Conservation (phyloP, 2,888 invertebrate genomes). For the Drosophila setosimentum region DNA sequence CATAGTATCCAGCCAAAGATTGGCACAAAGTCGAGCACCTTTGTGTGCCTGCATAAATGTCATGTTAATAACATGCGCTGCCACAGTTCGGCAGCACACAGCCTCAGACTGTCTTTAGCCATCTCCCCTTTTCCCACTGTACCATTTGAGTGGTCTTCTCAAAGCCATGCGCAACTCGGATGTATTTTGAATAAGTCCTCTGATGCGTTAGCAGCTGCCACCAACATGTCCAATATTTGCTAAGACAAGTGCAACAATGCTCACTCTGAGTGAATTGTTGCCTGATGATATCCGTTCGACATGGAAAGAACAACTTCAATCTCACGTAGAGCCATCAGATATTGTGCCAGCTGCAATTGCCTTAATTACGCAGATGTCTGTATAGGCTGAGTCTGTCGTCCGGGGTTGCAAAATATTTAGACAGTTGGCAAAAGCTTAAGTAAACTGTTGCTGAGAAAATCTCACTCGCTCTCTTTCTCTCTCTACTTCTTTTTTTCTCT, state of each 20-base stretch:
- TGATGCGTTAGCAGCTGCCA: neutral
- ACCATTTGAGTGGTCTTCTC: neutral
- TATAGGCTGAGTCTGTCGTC: neutral
- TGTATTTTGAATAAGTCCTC: conserved; percentile 19
- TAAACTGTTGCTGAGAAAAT: neutral
- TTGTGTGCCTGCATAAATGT: conserved; percentile 66
- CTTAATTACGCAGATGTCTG: conserved; percentile 52
- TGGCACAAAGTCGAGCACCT: conserved; percentile 40
- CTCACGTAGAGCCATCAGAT: conserved; percentile 10
- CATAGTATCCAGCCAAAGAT: conserved; percentile 31
- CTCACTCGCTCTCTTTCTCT: neutral
- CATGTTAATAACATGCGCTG: conserved; percentile 62
- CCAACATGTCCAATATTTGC: conserved; percentile 52
- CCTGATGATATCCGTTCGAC: conserved; percentile 19
- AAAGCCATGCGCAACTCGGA: conserved; percentile 10
- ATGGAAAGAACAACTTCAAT: conserved; percentile 49
- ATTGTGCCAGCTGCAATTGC: conserved; percentile 19
- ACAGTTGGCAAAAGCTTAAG: neutral
- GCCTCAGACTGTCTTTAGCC: neutral
- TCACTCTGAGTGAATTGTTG: conserved; percentile 4
- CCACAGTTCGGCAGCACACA: conserved; percentile 31
- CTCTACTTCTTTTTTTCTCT: no score
- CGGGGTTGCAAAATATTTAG: neutral
- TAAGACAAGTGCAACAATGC: conserved; percentile 50
- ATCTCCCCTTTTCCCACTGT: neutral